Percentiles rank a stretch among this genome's conserved stretches.
Conservation (phyloP, 2,113 vertebrate species). For the Lepidiolamprologus cunningtoni region DNA sequence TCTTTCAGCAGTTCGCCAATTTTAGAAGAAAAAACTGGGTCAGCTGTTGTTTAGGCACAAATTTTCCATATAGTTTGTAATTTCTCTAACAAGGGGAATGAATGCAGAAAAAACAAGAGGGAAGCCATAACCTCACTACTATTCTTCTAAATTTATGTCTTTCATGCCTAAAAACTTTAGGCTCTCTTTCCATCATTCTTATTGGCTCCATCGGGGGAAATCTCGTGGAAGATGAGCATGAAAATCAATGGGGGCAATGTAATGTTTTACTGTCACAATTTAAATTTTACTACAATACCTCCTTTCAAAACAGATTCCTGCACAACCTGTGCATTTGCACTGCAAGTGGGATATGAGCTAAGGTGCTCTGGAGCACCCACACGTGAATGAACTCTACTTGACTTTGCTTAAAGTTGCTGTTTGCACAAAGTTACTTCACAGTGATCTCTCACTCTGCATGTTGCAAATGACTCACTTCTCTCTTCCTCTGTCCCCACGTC, state of each 20-base stretch:
- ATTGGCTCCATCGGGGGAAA: background rate
- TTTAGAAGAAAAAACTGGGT: background rate
- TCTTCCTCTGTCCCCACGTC: background rate
- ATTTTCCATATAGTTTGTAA: slow-evolving; percentile 1
- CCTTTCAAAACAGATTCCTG: slow-evolving; percentile 1
- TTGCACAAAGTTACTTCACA: slow-evolving; percentile 40
- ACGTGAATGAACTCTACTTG: slow-evolving; percentile 48
- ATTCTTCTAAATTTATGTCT: background rate
- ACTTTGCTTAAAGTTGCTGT: slow-evolving; percentile 59
- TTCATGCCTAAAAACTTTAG: background rate
- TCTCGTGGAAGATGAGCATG: background rate
- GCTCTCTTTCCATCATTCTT: background rate
- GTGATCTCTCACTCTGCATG: slow-evolving; percentile 49
- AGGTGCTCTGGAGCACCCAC: slow-evolving; percentile 18
- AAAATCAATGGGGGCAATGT: background rate
- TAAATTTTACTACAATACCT: background rate
- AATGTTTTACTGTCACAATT: background rate
- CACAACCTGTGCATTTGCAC: slow-evolving; percentile 9
- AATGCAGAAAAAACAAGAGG: background rate
- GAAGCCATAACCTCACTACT: background rate
- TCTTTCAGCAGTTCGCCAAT: background rate
- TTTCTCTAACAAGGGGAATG: background rate
- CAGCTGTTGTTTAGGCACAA: background rate
- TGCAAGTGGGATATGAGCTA: slow-evolving; percentile 6
- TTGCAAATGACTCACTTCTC: slow-evolving; percentile 42